Conservation (phyloP, 1,140 invertebrate genomes). For the Orius insidiosus region DNA sequence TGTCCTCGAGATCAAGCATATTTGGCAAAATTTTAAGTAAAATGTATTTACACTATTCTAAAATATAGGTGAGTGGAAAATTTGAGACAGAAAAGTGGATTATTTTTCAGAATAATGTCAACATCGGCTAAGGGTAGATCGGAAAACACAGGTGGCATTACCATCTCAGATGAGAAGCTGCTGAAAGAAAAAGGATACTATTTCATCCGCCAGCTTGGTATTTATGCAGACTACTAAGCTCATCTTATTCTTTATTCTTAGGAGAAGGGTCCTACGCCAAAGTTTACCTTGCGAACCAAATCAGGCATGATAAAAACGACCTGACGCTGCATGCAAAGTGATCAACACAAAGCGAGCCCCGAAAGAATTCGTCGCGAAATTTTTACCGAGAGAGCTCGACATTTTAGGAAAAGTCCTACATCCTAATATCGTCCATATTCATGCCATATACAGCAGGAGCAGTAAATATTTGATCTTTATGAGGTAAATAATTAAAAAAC, state of each 20-base stretch:
- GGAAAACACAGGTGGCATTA: background rate
- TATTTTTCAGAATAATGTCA: too few species aligned
- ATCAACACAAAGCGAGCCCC: constrained; percentile 49
- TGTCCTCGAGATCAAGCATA: too few species aligned
- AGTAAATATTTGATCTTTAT: constrained; percentile 30
- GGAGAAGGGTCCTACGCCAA: constrained; percentile 14
- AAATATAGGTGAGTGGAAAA: too few species aligned
- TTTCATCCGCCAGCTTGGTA: constrained; percentile 5
- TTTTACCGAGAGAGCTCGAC: constrained; percentile 54
- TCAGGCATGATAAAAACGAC: constrained; percentile 26
- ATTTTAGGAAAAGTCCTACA: constrained; percentile 49
- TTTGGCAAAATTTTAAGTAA: too few species aligned
- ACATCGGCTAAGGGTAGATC: too few species aligned
- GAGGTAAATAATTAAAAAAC: constrained; percentile 6
- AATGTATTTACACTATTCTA: too few species aligned
- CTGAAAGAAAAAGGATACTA: constrained; percentile 4
- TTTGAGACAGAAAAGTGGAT: too few species aligned
- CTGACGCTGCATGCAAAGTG: constrained; percentile 44
- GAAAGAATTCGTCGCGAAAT: constrained; percentile 51
- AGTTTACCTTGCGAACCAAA: constrained; percentile 20
- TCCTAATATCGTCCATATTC: constrained; percentile 47
- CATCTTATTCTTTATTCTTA: background rate
- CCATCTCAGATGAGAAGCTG: constrained; percentile 3
- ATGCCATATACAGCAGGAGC: constrained; percentile 50
- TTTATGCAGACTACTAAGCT: too few species aligned